Evolutionary conservation across 2,113 vertebrate genomes (phyloP), one percentile per base, ranked within the genome.

Genomic region (Chelonoidis abingdonii): DNA sequence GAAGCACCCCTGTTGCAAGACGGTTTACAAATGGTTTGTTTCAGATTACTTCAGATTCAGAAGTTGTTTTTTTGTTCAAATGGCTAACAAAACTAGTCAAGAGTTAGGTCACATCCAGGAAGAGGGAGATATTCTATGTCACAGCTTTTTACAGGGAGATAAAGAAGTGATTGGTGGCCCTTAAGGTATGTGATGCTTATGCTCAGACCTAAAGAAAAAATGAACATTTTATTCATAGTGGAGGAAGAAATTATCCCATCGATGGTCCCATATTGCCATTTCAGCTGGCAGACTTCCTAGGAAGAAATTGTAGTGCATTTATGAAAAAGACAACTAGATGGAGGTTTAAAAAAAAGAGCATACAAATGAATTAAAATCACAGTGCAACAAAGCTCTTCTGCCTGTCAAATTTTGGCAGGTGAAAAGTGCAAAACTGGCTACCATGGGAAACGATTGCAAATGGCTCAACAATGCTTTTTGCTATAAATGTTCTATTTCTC

Each of bases 41-140:
- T 92, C 2, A 3, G 92, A 93, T 92, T 59, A n/a, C 25, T 86
- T 88, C 54, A 53, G 12, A 10, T 79, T 49, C 31, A 93, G 80
- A 38, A 9, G n/a, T n/a, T 84, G 65, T n/a, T 75, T 86, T 21
- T 59, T 90, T 93, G 19, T 83, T 79, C 65, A 87, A 94, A 90
- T 29, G 1, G 38, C 72, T 87, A n/a, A 11, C 10, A 62, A 81
- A 91, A 88, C 19, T 72, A 29, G 17, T 9, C 31, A 93, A 56
- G 24, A 89, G 29, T 75, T 44, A 91, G 75, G 19, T 1, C 84
- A 27, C 2, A 89, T 1, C 17, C 17, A 47, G 22, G 22, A 76
- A 76, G 75, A 44, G 12, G 6, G 41, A 6, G 22, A 44, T 12
- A 76, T 93, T 92, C 31, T 62, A 81, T 89, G 6, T 27, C 41